Percentiles rank a stretch among this genome's conserved stretches.
phyloP scores from a whole-genome alignment of 1,140 invertebrate genomes.

The Panulirus ornatus region DNA sequence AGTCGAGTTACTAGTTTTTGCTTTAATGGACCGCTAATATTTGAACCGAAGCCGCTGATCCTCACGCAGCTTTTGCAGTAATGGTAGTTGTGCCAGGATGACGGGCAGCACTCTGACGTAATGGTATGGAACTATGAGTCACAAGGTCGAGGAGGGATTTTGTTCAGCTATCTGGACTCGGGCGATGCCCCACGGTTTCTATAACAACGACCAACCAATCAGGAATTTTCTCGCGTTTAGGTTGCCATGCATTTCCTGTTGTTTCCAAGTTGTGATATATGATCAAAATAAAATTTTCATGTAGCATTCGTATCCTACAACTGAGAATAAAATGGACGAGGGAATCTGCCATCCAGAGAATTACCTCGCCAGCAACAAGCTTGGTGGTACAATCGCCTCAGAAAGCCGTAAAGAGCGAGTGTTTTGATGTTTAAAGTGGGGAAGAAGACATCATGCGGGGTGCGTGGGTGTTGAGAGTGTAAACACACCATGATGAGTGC shows the following conservation, averaged over 20 bases:
- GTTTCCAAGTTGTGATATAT: conserved; percentile 40
- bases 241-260: conserved; percentile 37
- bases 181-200: neutral
- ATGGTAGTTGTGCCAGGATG: neutral
- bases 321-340: no score
- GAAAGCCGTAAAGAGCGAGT: neutral
- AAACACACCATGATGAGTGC: conserved; percentile 16
- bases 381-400: no score
- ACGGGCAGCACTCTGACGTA: no score
- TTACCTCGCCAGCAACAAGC: no score
- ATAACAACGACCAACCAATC: conserved; percentile 43
- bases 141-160: neutral
- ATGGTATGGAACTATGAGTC: no score
- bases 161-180: neutral
- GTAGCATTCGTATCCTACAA: neutral
- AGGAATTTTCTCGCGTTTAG: conserved; percentile 13
- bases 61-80: neutral
- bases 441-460: neutral
- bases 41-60: conserved; percentile 29
- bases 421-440: neutral
- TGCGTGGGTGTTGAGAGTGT: neutral
- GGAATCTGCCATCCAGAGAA: no score
- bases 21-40: conserved; percentile 47
- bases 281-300: conserved; percentile 27
- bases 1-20: conserved; percentile 50